phyloP scores from a whole-genome alignment of 2,888 invertebrate species.

The Eupsilia transversa region DNA sequence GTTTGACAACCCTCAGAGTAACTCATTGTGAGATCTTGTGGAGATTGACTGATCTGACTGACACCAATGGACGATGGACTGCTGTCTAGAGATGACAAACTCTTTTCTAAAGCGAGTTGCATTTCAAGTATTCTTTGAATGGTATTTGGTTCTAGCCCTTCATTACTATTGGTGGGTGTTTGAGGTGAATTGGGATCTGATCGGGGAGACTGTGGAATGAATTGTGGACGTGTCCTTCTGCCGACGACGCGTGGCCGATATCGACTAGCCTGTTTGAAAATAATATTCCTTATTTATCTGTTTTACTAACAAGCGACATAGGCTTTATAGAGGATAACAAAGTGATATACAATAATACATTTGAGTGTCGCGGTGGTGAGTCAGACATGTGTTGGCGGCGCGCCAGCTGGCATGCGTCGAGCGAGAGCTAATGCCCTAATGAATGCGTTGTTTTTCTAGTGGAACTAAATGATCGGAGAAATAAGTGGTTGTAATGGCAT shows the following conservation, averaged over 20 bases:
- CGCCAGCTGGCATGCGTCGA: slow-evolving; percentile 78
- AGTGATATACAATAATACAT: slow-evolving; percentile 61
- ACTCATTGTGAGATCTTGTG: slow-evolving; percentile 80
- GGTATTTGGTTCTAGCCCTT: slow-evolving; percentile 78
- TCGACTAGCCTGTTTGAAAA: slow-evolving; percentile 88
- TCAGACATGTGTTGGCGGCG: slow-evolving; percentile 78
- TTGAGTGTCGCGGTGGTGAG: slow-evolving; percentile 78
- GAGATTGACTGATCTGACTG: slow-evolving; percentile 83
- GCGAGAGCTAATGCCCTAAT: slow-evolving; percentile 79
- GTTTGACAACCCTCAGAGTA: slow-evolving; percentile 87
- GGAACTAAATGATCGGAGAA: slow-evolving; percentile 74
- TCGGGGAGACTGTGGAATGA: slow-evolving; percentile 76
- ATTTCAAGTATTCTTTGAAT: slow-evolving; percentile 85
- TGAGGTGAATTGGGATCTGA: slow-evolving; percentile 76
- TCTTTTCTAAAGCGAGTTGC: slow-evolving; percentile 85
- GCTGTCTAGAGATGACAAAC: slow-evolving; percentile 81
- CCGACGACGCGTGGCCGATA: slow-evolving; percentile 86
- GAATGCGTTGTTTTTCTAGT: slow-evolving; percentile 79
- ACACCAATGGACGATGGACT: slow-evolving; percentile 82
- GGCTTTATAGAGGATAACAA: slow-evolving; percentile 48
- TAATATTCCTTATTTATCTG: slow-evolving; percentile 71
- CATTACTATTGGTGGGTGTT: slow-evolving; percentile 61
- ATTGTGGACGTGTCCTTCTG: slow-evolving; percentile 81
- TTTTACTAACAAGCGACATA: slow-evolving; percentile 57
- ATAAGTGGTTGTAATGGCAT: slow-evolving; percentile 69